Base-by-base conservation (phyloP, 2,888 invertebrate species). In the Cynaeus angustus region DNA sequence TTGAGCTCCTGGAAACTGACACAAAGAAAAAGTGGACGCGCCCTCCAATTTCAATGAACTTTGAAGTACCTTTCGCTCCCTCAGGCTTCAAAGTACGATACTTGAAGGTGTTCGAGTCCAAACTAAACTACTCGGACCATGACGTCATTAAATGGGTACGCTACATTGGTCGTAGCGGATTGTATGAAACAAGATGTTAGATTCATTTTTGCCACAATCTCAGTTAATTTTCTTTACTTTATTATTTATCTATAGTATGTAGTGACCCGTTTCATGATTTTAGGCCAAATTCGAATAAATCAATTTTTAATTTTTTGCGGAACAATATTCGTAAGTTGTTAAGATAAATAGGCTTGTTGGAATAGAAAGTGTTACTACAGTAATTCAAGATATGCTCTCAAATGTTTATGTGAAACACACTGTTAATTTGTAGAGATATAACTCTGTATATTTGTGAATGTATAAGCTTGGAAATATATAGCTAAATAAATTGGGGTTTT, bases 131-230 rank as follows among this genome's bases (percentile, higher is more conserved):
- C 86, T 99, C 98, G 0, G 99, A 99, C 86, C 99, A 99, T 82
- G 99, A 99, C 85, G 99, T 99, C 76, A 99, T 99, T 84, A 99
- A 99, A 92, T 99, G 99, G 99, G 99, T 99, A 75, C 91, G 99
- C 28, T 99, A 99, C 87, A 99, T 99, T 82, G 99, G 99, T 48
- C 92, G 98, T 82, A 99, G 98, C 84, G 99, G 99, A 66, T 91
- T 99, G 46, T 99, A 99, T 85, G 99, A 99, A 88, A 99, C 99
- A 38, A 89, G 99, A 86, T 99, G 99, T 89, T 99, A 61, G 10
- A 61, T 48, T 52, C 26, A 10, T 16, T n/a, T 14, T n/a, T 33
- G 26, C 8, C 43, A 43, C 6, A 38, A 21, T 21, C 21, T 21
- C 21, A 21, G 4, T 21, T 21, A 3, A 21, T 21, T 21, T 45